Percentiles rank a stretch among this genome's conserved stretches.
Conservation (phyloP, 1,140 invertebrate species). For the Pogonomyrmex barbatus region DNA sequence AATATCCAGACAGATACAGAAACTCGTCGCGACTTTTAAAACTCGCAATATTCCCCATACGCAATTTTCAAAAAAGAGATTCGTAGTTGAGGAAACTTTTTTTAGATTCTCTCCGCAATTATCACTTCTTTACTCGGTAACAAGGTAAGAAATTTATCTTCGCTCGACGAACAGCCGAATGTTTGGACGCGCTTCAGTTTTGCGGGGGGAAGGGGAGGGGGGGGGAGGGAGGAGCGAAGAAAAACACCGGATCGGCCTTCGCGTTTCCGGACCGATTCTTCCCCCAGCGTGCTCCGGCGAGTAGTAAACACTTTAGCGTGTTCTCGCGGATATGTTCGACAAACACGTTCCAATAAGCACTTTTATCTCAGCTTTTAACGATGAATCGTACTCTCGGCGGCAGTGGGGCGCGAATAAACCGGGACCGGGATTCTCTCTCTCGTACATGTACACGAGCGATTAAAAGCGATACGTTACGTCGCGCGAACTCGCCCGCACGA, state of each 20-base stretch:
- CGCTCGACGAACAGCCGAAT: constrained; percentile 41
- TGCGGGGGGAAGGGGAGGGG: background rate
- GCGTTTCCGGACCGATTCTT: constrained; percentile 58
- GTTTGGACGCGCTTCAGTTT: constrained; percentile 44
- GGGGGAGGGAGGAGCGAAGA: background rate
- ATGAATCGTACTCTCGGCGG: constrained; percentile 56
- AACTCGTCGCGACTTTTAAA: background rate
- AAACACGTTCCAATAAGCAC: constrained; percentile 67
- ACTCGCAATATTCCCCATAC: background rate
- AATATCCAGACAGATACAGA: background rate
- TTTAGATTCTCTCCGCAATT: background rate
- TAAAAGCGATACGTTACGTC: constrained; percentile 68
- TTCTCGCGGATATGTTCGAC: constrained; percentile 44
- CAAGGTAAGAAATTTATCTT: constrained; percentile 56
- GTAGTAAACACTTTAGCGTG: constrained; percentile 59
- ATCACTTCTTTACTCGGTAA: background rate
- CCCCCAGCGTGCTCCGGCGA: constrained; percentile 34
- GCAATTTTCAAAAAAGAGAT: background rate
- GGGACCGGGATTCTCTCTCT: constrained; percentile 14
- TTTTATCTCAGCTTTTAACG: constrained; percentile 64
- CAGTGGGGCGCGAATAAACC: constrained; percentile 48
- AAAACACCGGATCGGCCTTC: constrained; percentile 37
- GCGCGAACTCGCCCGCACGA: constrained; percentile 65
- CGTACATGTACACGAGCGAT: constrained; percentile 51
- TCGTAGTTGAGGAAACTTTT: background rate